These are phyloP conservation scores for Temnothorax nylanderi DNA, from an alignment of 1,140 invertebrate genomes.

Conservation along the genomic window DNA sequence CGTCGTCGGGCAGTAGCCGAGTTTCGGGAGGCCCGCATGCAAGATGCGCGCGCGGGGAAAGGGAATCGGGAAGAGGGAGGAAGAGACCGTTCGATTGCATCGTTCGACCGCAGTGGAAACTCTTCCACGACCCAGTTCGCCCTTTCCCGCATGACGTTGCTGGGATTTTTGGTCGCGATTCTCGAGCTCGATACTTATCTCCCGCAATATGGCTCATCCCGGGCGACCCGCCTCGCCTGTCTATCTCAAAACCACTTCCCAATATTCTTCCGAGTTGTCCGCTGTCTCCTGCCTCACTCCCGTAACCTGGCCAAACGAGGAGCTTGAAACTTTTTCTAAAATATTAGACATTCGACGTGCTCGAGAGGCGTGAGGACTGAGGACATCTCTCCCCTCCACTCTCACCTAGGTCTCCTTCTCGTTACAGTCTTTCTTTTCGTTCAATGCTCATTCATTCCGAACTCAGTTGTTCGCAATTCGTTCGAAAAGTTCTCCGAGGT, in stretches of 20 bases:
- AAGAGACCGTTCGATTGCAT: slow-evolving; percentile 60
- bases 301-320: neutral
- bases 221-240: slow-evolving; percentile 27
- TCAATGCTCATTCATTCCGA: slow-evolving; percentile 13
- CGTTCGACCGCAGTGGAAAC: slow-evolving; percentile 68
- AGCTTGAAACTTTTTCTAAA: slow-evolving; percentile 75
- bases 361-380: neutral
- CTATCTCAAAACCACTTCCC: slow-evolving; percentile 35
- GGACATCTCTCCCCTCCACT: neutral
- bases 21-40: slow-evolving; percentile 67
- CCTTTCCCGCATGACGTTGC: slow-evolving; percentile 71
- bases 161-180: slow-evolving; percentile 73
- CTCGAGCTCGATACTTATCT: slow-evolving; percentile 71
- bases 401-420: slow-evolving; percentile 7
- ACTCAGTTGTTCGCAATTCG: slow-evolving; percentile 59
- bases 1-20: slow-evolving; percentile 70
- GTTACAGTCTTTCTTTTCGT: slow-evolving; percentile 20
- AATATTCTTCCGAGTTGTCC: slow-evolving; percentile 65
- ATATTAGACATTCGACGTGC: slow-evolving; percentile 67
- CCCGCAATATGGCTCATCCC: slow-evolving; percentile 63
- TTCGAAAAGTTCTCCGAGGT: slow-evolving; percentile 47
- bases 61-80: slow-evolving; percentile 38
- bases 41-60: slow-evolving; percentile 50
- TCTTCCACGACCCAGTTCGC: slow-evolving; percentile 76
- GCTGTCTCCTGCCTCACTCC: slow-evolving; percentile 39